These are phyloP conservation scores for Eulimnadia texana DNA, from an alignment of 1,140 invertebrate genomes.

Conservation along the genomic window DNA sequence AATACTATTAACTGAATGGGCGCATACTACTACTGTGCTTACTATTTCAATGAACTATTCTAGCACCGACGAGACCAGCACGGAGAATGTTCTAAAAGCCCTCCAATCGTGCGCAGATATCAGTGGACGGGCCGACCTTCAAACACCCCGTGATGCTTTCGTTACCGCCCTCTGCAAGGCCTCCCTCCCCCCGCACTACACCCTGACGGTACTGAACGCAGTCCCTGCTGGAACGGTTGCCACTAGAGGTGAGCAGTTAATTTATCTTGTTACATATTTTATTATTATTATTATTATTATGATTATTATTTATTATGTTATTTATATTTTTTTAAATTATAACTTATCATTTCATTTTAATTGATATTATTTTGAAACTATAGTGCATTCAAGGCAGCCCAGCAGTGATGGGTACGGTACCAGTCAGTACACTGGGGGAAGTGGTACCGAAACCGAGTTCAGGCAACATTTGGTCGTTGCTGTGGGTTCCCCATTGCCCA, in stretches of 20 bases:
- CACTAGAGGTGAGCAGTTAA: slow-evolving; percentile 9
- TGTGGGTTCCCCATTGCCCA: slow-evolving; percentile 78
- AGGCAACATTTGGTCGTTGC: slow-evolving; percentile 51
- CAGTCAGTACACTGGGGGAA: slow-evolving; percentile 2
- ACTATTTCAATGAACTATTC: no score
- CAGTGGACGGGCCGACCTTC: slow-evolving; percentile 55
- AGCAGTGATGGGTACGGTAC: slow-evolving; percentile 5
- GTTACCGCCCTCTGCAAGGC: slow-evolving; percentile 87
- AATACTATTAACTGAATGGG: no score
- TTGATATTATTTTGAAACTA: neutral
- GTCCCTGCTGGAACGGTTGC: slow-evolving; percentile 16
- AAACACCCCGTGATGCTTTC: slow-evolving; percentile 72
- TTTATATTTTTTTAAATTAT: neutral
- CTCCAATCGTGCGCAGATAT: slow-evolving; percentile 73
- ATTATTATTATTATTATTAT: neutral
- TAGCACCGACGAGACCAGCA: slow-evolving; percentile 76
- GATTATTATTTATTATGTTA: neutral
- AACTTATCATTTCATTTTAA: neutral
- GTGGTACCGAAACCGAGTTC: slow-evolving; percentile 7
- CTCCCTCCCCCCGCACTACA: slow-evolving; percentile 88
- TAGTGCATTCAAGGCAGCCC: neutral
- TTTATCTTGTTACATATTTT: neutral
- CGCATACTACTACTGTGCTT: no score
- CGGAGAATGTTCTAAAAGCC: slow-evolving; percentile 77
- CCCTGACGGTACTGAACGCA: slow-evolving; percentile 62